Evolutionary conservation across 2,888 invertebrate genomes (phyloP), one percentile per base, ranked within the genome.

Genomic region (Trichopria drosophilae): DNA sequence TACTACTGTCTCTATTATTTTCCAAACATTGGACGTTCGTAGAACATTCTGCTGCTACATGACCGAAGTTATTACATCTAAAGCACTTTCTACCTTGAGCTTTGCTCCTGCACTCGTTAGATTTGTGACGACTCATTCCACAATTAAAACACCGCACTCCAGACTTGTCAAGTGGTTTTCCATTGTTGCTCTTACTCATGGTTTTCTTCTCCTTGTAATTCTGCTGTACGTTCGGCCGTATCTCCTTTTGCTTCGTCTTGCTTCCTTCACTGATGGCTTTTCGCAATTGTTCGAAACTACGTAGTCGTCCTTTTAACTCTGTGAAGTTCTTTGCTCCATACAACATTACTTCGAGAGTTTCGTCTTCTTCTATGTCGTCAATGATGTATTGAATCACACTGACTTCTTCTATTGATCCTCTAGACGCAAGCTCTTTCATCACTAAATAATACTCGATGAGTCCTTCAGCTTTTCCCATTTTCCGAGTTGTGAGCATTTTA

Each of bases 281-380:
- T 6, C 10, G 7, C 5, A 35, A 40, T 13, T 12, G 4, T 22
- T 44, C 49, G 24, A 49, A 53, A 13, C 12, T 10, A 3, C 32
- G 23, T 7, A 53, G 5, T 10, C 42, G 40, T n/a, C 45, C 45
- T 18, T 49, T 53, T 15, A 53, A 49, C 1, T 49, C 36, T 10
- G 34, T 49, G 7, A 48, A 5, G 4, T 10, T 31, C 9, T 7
- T 41, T 10, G 51, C 48, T 18, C 51, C 49, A 28, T 49, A 55
- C 3, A 51, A 16, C 13, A 55, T 40, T 4, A 42, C 9, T 19
- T 55, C 51, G 1, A 13, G 24, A 6, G 34, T 45, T 9, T 5
- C 13, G 16, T 40, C 6, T 9, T 39, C n/a, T n/a, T n/a, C n/a
- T n/a, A n/a, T n/a, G n/a, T n/a, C n/a, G n/a, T n/a, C n/a, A n/a